These are phyloP conservation scores for Netelia inedita DNA, from an alignment of 2,888 invertebrate genomes.

Conservation along the genomic window DNA sequence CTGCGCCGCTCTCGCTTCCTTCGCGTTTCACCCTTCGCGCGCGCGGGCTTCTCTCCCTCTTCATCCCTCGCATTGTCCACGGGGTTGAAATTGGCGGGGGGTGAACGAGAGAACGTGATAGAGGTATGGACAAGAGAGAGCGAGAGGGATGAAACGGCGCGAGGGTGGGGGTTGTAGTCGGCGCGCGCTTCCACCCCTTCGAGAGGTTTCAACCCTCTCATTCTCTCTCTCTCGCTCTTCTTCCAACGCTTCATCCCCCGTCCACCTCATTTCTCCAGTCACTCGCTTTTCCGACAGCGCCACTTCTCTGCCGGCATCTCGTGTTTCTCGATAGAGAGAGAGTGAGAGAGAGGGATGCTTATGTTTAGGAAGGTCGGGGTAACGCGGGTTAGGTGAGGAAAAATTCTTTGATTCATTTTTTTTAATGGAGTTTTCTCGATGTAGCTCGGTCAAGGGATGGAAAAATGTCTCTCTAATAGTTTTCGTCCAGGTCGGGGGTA, in stretches of 20 bases:
- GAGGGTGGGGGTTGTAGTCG: conserved; percentile 28
- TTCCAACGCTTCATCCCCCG: conserved; percentile 29
- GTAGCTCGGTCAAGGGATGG: too few species aligned
- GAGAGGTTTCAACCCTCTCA: conserved; percentile 60
- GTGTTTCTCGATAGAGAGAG: background rate
- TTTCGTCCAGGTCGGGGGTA: conserved; percentile 18
- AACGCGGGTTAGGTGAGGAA: too few species aligned
- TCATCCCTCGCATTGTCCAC: conserved; percentile 41
- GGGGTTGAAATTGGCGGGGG: conserved; percentile 38
- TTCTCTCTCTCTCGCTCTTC: conserved; percentile 29
- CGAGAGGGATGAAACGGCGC: conserved; percentile 48
- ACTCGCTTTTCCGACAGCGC: conserved; percentile 53
- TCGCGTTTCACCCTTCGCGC: conserved; percentile 70
- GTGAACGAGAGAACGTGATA: conserved; percentile 17
- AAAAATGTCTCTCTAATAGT: conserved; percentile 35
- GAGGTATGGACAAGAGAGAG: conserved; percentile 26
- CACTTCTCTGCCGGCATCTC: conserved; percentile 57
- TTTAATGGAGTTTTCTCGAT: too few species aligned
- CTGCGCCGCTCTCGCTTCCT: conserved; percentile 79
- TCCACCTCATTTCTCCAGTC: conserved; percentile 51
- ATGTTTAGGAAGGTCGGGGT: too few species aligned
- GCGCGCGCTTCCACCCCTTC: conserved; percentile 61
- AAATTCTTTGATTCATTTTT: too few species aligned
- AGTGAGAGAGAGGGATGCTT: too few species aligned
- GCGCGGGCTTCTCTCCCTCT: conserved; percentile 73